A percentile compares a stretch with the other conserved stretches of the same genome.
phyloP scores from a whole-genome alignment of 2,888 invertebrate genomes.

The Morinoia aosen region DNA sequence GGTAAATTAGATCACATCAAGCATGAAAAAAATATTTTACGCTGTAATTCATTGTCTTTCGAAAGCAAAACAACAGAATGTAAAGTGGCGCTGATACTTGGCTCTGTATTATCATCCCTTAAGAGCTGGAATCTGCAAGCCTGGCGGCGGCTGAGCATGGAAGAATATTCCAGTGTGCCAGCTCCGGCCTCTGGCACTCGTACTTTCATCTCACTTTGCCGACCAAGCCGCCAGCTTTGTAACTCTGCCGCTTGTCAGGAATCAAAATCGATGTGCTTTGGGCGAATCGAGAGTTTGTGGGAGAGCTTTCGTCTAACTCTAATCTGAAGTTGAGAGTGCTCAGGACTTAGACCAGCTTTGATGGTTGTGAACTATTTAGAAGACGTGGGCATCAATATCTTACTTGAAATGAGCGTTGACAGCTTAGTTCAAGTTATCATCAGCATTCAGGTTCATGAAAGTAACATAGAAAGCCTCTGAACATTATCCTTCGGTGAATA shows the following conservation, averaged over 20 bases:
- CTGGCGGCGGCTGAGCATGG: background rate
- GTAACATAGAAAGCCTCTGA: background rate
- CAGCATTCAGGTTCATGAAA: background rate
- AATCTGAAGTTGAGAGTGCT: background rate
- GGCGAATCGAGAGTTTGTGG: background rate
- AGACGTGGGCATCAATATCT: background rate
- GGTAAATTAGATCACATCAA: too few species aligned
- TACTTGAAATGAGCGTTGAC: background rate
- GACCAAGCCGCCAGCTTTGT: background rate
- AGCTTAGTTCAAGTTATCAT: background rate
- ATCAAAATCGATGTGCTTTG: slow-evolving; percentile 12
- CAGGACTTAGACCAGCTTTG: background rate
- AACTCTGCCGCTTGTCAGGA: background rate
- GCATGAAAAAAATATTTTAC: too few species aligned
- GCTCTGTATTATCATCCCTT: background rate
- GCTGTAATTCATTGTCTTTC: background rate
- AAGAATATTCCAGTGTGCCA: background rate
- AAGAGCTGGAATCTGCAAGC: background rate
- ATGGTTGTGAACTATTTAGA: background rate
- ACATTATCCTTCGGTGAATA: background rate
- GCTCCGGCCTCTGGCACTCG: background rate
- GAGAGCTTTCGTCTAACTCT: background rate
- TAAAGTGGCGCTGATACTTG: too few species aligned
- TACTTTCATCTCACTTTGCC: background rate
- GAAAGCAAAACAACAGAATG: background rate